Evolutionary conservation across 2,888 invertebrate species (phyloP).

Genomic region (Drosophila buzzatii): DNA sequence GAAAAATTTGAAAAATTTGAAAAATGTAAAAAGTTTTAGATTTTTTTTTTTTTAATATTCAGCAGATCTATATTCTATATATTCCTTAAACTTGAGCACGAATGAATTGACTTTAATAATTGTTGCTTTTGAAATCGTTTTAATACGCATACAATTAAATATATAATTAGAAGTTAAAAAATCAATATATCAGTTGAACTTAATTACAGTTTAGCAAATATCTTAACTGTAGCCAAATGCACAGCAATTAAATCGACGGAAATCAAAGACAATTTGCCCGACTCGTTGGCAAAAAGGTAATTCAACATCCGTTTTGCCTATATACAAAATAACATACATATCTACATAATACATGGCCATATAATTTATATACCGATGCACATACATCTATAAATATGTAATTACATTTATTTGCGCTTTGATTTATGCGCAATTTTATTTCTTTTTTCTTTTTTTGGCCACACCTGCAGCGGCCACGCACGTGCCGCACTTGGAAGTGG

Average conservation of each 20-base stretch:
- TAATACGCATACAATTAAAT: conserved; percentile 17
- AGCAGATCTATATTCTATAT: neutral
- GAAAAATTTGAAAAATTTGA: no score
- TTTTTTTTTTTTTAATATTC: neutral
- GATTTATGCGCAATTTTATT: conserved; percentile 54
- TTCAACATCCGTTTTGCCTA: conserved; percentile 50
- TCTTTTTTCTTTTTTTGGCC: conserved; percentile 44
- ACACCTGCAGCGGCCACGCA: conserved; percentile 69
- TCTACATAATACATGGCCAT: conserved; percentile 1
- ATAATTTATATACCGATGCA: neutral
- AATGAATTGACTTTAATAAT: conserved; percentile 1
- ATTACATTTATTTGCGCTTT: conserved; percentile 61
- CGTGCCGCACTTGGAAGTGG: conserved; percentile 48
- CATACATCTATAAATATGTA: conserved; percentile 19
- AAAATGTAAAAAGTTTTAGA: neutral
- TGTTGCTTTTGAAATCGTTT: conserved; percentile 4
- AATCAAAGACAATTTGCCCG: conserved; percentile 51
- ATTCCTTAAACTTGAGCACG: neutral
- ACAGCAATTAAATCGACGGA: conserved; percentile 53
- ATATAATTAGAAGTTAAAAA: conserved; percentile 43
- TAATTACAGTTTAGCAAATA: conserved; percentile 48
- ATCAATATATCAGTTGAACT: conserved; percentile 18
- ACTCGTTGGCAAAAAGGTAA: conserved; percentile 33
- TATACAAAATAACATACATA: conserved; percentile 13
- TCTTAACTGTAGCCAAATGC: conserved; percentile 15